Evolutionary conservation across 1,140 invertebrate species (phyloP).

Genomic region (Rhynchophorus ferrugineus): DNA sequence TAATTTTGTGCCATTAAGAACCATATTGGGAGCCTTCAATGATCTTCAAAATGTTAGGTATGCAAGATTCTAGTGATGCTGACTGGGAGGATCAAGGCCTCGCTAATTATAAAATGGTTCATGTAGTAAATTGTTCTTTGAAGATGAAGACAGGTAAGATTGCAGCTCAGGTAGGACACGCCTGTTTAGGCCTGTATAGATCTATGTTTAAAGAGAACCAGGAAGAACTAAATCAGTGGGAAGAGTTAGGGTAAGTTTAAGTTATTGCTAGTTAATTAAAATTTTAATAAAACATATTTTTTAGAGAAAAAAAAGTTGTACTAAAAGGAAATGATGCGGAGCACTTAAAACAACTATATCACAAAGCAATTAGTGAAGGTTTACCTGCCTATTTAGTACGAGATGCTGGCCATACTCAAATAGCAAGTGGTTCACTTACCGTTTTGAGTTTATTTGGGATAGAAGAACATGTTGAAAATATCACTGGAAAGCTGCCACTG

Average conservation of each 20-base stretch:
- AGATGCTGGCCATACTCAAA: slow-evolving; percentile 58
- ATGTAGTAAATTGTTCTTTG: slow-evolving; percentile 54
- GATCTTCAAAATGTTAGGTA: not conserved
- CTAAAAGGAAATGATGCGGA: slow-evolving; percentile 49
- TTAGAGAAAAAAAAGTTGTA: slow-evolving; percentile 57
- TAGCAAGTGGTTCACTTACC: slow-evolving; percentile 45
- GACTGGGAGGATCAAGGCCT: slow-evolving; percentile 36
- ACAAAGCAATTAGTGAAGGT: slow-evolving; percentile 43
- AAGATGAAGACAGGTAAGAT: slow-evolving; percentile 57
- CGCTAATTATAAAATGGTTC: slow-evolving; percentile 54
- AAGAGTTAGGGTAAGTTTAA: slow-evolving; percentile 47
- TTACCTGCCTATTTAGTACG: slow-evolving; percentile 51
- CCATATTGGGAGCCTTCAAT: not conserved
- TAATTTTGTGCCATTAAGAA: slow-evolving; percentile 4
- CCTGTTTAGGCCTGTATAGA: slow-evolving; percentile 51
- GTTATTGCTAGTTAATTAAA: no score
- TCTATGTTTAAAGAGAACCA: slow-evolving; percentile 40
- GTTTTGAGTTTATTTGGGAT: slow-evolving; percentile 46
- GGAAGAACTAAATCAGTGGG: slow-evolving; percentile 46
- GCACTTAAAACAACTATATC: slow-evolving; percentile 48
- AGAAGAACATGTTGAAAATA: slow-evolving; percentile 41
- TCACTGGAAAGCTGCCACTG: slow-evolving; percentile 43
- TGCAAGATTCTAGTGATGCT: slow-evolving; percentile 27
- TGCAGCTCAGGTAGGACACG: slow-evolving; percentile 56
- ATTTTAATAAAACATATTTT: not conserved